phyloP scores from a whole-genome alignment of 2,797 vertebrate species.

The Chelidonichthys spinosus region DNA sequence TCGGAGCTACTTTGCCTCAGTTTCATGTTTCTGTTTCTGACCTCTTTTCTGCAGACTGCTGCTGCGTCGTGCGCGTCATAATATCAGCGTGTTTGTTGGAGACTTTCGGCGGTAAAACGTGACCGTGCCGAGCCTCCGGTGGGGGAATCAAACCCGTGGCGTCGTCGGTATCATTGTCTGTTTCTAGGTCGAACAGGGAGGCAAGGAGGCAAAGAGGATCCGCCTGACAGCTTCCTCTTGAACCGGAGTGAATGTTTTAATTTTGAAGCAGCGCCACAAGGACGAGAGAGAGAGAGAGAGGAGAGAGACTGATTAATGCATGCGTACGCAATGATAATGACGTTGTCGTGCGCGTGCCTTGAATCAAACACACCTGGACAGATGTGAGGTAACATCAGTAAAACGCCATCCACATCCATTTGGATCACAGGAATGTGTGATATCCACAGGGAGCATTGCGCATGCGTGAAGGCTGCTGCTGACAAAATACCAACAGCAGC shows the following conservation, averaged over 20 bases:
- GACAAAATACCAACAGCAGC: slow-evolving; percentile 58
- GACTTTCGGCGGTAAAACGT: slow-evolving; percentile 49
- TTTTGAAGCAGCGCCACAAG: slow-evolving; percentile 45
- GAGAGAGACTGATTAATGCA: slow-evolving; percentile 17
- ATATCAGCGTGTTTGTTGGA: slow-evolving; percentile 54
- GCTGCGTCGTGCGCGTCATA: slow-evolving; percentile 39
- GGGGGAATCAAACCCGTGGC: slow-evolving; percentile 49
- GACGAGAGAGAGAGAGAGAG: slow-evolving; percentile 13
- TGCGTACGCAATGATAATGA: not conserved
- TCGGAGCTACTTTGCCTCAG: slow-evolving; percentile 24
- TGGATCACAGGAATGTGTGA: slow-evolving; percentile 21
- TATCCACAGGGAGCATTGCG: slow-evolving; percentile 7
- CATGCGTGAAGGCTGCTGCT: slow-evolving; percentile 30
- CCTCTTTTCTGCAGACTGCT: slow-evolving; percentile 56
- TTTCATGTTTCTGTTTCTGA: slow-evolving; percentile 41
- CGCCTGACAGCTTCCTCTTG: slow-evolving; percentile 57
- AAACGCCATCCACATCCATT: slow-evolving; percentile 39
- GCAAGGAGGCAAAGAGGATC: slow-evolving; percentile 47
- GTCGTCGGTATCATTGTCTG: slow-evolving; percentile 55
- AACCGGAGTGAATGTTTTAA: slow-evolving; percentile 58
- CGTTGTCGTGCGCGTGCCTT: slow-evolving; percentile 5
- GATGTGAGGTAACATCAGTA: slow-evolving; percentile 4
- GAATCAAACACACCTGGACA: slow-evolving; percentile 2
- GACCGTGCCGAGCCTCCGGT: slow-evolving; percentile 27
- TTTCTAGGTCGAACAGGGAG: slow-evolving; percentile 39